A percentile compares a stretch with the other conserved stretches of the same genome.
Conservation (phyloP, 2,797 vertebrate species). For the Lepus townsendii region DNA sequence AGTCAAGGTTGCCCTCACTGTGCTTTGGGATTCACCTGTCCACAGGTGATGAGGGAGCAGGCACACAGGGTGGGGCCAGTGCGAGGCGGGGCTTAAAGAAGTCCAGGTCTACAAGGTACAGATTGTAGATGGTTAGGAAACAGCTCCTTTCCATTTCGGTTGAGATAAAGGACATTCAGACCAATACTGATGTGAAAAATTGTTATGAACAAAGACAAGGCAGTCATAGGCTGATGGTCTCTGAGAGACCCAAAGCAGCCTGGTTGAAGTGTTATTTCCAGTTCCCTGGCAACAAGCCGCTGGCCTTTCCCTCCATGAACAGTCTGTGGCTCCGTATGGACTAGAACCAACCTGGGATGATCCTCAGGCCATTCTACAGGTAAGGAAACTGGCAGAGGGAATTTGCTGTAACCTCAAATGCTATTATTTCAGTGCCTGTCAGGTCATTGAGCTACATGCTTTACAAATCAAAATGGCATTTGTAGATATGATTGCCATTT, state of each 20-base stretch:
- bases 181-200: not conserved
- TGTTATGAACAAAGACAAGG: not conserved
- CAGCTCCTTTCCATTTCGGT: not conserved
- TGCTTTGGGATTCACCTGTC: not conserved
- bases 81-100: not conserved
- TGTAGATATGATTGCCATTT: not conserved
- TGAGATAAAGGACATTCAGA: constrained; percentile 9
- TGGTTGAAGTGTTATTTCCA: not conserved
- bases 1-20: not conserved
- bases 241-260: not conserved
- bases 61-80: not conserved
- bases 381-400: not conserved
- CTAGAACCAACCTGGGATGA: not conserved
- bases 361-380: not conserved
- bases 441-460: not conserved
- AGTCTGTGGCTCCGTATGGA: not conserved
- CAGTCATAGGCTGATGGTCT: not conserved
- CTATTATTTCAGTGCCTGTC: not conserved
- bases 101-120: not conserved
- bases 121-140: not conserved
- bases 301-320: not conserved
- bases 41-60: not conserved
- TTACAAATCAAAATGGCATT: not conserved
- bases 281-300: not conserved
- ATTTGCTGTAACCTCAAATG: not conserved